phyloP scores from a whole-genome alignment of 64 coral and sea anemone species.

The Cladopsammia gracilis region DNA sequence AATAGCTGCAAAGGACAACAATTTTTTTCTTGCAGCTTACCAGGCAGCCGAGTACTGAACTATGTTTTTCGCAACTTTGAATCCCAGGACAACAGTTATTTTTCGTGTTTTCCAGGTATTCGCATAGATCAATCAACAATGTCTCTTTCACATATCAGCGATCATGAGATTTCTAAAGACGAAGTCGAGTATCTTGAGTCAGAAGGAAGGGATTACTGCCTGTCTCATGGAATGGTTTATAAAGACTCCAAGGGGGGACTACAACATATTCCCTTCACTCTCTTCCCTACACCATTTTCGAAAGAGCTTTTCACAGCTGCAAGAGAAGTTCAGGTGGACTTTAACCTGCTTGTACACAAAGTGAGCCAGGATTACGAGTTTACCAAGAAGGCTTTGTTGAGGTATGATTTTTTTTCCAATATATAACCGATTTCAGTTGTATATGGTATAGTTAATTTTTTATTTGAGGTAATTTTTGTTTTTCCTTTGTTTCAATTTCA shows the following conservation, averaged over 20 bases:
- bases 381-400: constrained; percentile 66
- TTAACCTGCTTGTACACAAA: constrained; percentile 90
- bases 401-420: constrained; percentile 34
- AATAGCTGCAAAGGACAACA: no score
- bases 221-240: constrained; percentile 23
- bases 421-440: neutral
- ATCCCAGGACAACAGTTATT: neutral
- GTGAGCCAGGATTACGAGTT: constrained; percentile 79
- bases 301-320: constrained; percentile 69
- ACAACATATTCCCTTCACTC: constrained; percentile 81
- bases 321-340: constrained; percentile 74
- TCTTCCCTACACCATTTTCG: constrained; percentile 71
- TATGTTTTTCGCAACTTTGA: no score
- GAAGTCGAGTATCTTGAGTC: constrained; percentile 4
- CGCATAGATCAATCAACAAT: neutral
- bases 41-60: no score
- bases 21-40: no score
- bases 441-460: no score
- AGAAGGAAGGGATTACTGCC: constrained; percentile 17
- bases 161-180: constrained; percentile 4
- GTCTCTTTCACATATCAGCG: neutral
- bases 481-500: no score
- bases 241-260: neutral
- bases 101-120: neutral
- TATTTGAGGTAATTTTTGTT: no score